These are phyloP conservation scores for Aplocera efformata DNA, from an alignment of 2,888 invertebrate species.

Conservation along the genomic window DNA sequence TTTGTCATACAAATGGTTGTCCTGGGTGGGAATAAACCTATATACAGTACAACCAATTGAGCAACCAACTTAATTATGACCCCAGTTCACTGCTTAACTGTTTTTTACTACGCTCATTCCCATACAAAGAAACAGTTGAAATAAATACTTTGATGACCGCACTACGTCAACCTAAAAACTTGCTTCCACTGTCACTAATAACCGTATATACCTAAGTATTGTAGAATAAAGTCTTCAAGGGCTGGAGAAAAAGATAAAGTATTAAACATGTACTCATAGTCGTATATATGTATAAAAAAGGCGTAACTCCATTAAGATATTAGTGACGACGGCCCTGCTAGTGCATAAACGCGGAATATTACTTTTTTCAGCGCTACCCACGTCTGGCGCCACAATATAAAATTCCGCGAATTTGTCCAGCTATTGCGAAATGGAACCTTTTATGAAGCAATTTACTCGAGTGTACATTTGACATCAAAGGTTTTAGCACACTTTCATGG, in stretches of 20 bases:
- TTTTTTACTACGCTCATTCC: too few relatives aligned
- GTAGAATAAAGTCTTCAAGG: conserved; percentile 34
- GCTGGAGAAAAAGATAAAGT: conserved; percentile 33
- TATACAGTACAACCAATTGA: too few relatives aligned
- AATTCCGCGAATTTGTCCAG: conserved; percentile 3
- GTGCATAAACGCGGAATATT: conserved; percentile 24
- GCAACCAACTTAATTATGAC: too few relatives aligned
- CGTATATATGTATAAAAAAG: conserved; percentile 30
- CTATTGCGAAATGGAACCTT: conserved; percentile 10
- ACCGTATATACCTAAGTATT: background rate
- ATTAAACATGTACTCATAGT: conserved; percentile 33
- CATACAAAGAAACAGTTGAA: too few relatives aligned
- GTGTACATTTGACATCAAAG: conserved; percentile 24
- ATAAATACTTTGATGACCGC: too few relatives aligned
- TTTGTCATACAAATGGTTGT: too few relatives aligned
- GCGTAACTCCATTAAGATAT: conserved; percentile 36
- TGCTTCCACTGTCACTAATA: too few relatives aligned
- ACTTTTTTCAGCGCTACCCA: conserved; percentile 14
- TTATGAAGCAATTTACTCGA: conserved; percentile 23
- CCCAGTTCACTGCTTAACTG: too few relatives aligned
- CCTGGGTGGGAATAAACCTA: too few relatives aligned
- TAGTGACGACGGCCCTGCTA: conserved; percentile 26
- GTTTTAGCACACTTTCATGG: conserved; percentile 21
- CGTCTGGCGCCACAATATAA: conserved; percentile 1
- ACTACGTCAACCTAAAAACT: too few relatives aligned